Base-by-base conservation (phyloP, 2,113 vertebrate species). In the Gavialis gangeticus region DNA sequence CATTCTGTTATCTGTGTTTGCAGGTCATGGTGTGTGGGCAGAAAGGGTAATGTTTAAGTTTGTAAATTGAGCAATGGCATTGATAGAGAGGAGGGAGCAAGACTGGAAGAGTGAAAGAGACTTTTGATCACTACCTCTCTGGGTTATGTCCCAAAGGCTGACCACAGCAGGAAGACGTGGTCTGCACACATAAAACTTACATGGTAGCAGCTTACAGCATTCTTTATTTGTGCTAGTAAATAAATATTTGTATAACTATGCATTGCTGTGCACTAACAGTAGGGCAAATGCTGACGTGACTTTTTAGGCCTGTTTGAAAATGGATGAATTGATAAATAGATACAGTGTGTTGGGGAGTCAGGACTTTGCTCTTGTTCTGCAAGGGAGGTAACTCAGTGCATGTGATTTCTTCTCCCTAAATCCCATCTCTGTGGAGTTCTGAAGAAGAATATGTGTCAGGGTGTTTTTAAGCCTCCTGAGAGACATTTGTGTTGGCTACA, bases 161-260 rank as follows among this genome's bases (percentile, higher is more conserved):
- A 22, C n/a, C 64, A 60, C 56, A 86, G 69, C 85, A 79, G 56
- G 10, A 15, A 60, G 84, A n/a, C 57, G 3, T 2, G 22, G 84
- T 60, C 71, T 63, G 54, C 1, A 4, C 27, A 6, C 0, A 0
- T 19, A 12, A 57, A 67, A 71, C 13, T 71, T 19, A 71, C 12
- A 30, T 5, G 88, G 30, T 55, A 67, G 25, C 55, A 92, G 62
- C 76, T 75, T 87, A 1, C 19, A 46, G 67, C 37, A 13, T 58
- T 64, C 55, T 0, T 0, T 12, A 0, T 5, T 46, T 12, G 3
- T 0, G 0, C 9, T 3, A 17, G 28, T 66, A 80, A 92, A 83
- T 54, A 18, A 6, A 58, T 1, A 58, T 63, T 30, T 54, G n/a
- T 3, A 1, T 0, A 0, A 10, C 2, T 27, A 0, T 10, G 60